Evolutionary conservation across 2,113 vertebrate genomes (phyloP).

Genomic region (Amia ocellicauda): DNA sequence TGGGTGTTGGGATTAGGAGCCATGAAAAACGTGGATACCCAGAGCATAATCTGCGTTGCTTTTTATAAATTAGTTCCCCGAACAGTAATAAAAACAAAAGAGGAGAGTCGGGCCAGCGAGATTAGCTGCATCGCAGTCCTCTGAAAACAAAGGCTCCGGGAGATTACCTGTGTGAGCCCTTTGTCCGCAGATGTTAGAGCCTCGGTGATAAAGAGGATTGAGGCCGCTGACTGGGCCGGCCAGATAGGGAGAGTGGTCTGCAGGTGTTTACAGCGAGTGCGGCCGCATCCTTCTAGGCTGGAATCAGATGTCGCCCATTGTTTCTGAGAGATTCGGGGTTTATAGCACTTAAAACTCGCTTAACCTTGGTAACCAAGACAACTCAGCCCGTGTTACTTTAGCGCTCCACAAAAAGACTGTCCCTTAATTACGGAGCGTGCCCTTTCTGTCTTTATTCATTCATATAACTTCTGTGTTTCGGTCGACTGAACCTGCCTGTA

Average conservation of each 20-base stretch:
- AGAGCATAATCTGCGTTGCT: no score
- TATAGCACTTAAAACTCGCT: conserved; percentile 1
- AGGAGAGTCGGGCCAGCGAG: not conserved
- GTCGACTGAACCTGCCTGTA: no score
- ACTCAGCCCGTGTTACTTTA: conserved; percentile 3
- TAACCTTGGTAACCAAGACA: conserved; percentile 20
- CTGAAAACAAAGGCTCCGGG: not conserved
- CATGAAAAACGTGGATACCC: no score
- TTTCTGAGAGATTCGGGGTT: not conserved
- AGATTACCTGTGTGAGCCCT: conserved; percentile 4
- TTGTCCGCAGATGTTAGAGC: not conserved
- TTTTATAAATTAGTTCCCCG: not conserved
- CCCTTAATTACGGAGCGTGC: no score
- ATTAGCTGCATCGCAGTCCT: not conserved
- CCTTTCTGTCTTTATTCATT: no score
- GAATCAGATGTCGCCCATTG: not conserved
- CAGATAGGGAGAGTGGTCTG: conserved; percentile 2
- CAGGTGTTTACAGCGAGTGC: not conserved
- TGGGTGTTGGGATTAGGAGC: no score
- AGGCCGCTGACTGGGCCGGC: conserved; percentile 2
- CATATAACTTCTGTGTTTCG: no score
- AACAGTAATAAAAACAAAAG: not conserved
- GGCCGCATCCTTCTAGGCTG: not conserved
- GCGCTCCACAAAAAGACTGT: not conserved
- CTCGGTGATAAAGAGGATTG: not conserved